Conservation (phyloP, 2,888 invertebrate genomes). For the Caenorhabditis auriculariae region DNA sequence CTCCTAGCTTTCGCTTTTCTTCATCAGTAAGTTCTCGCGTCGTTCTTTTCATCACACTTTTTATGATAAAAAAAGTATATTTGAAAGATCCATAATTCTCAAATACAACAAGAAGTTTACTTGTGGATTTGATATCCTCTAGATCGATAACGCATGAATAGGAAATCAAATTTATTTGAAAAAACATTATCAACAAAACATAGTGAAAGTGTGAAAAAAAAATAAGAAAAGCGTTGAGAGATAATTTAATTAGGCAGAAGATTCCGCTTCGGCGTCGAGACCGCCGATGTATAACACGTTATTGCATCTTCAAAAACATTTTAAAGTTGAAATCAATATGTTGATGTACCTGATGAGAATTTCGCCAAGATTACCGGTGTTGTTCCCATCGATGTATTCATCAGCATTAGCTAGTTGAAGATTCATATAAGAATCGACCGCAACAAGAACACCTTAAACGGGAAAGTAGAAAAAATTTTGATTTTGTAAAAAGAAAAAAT, state of each 20-base stretch:
- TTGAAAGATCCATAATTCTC: too few relatives aligned
- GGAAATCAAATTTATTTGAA: too few relatives aligned
- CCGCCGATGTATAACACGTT: constrained; percentile 60
- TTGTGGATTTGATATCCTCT: too few relatives aligned
- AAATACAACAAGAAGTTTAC: too few relatives aligned
- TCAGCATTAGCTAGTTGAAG: constrained; percentile 93
- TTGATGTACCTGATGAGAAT: constrained; percentile 79
- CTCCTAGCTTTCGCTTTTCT: too few relatives aligned
- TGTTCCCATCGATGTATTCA: constrained; percentile 88
- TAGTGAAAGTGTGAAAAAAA: too few relatives aligned
- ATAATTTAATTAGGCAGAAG: neutral
- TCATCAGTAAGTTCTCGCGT: too few relatives aligned
- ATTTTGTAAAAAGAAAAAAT: neutral
- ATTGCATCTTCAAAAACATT: constrained; percentile 52
- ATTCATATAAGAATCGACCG: constrained; percentile 99
- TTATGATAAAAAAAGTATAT: too few relatives aligned
- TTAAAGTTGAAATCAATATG: neutral
- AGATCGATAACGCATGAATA: too few relatives aligned
- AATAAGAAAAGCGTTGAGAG: too few relatives aligned
- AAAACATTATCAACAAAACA: too few relatives aligned
- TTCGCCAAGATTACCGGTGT: constrained; percentile 92
- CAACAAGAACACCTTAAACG: constrained; percentile 81
- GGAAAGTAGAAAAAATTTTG: neutral
- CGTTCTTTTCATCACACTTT: too few relatives aligned
- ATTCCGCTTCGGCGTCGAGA: constrained; percentile 34